Evolutionary conservation across 2,888 invertebrate species (phyloP).

Genomic region (Cordylochernes scorpioides): DNA sequence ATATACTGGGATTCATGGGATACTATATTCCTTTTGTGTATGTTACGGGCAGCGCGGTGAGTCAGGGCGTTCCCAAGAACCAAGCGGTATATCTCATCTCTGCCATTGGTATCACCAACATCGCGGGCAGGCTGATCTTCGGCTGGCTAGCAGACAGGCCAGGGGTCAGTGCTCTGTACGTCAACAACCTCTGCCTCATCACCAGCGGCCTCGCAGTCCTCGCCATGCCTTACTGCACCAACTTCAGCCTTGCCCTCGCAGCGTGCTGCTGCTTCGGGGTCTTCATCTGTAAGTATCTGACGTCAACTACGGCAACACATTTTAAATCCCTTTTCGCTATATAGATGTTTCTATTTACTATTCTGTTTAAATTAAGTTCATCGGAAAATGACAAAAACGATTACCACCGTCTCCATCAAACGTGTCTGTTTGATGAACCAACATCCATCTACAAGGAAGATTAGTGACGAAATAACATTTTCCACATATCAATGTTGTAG

Average conservation of each 20-base stretch:
- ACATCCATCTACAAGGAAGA: no score
- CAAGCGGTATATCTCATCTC: conserved; percentile 22
- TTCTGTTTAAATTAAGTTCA: no score
- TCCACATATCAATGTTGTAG: no score
- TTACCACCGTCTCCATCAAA: no score
- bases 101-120: conserved; percentile 48
- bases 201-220: conserved; percentile 61
- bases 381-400: no score
- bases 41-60: conserved; percentile 49
- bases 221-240: conserved; percentile 49
- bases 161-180: conserved; percentile 58
- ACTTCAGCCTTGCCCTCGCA: conserved; percentile 43
- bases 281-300: conserved; percentile 56
- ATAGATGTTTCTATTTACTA: no score
- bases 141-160: conserved; percentile 39
- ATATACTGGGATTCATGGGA: conserved; percentile 88
- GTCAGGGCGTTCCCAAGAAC: conserved; percentile 29
- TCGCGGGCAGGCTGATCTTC: conserved; percentile 60
- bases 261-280: conserved; percentile 69
- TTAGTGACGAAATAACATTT: no score
- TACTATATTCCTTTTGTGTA: conserved; percentile 89
- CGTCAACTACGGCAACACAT: no score
- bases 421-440: no score
- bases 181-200: conserved; percentile 74
- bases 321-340: no score